A percentile compares a stretch with the other conserved stretches of the same genome.
phyloP scores from a whole-genome alignment of 2,888 invertebrate species.

The Neoascia interrupta region DNA sequence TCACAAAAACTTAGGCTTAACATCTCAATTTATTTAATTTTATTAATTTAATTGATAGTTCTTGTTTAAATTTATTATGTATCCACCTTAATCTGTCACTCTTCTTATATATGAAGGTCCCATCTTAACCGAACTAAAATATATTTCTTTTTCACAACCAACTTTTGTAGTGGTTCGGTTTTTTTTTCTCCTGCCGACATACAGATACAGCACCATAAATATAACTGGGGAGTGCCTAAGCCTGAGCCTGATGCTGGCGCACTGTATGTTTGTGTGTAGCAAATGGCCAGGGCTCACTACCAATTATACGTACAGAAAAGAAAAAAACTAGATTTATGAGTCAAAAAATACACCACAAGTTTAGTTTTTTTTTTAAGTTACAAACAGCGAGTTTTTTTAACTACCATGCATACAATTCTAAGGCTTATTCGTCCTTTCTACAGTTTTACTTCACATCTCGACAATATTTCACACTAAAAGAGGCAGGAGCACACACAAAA shows the following conservation, averaged over 20 bases:
- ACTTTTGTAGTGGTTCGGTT: constrained; percentile 7
- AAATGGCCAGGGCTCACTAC: too few species aligned
- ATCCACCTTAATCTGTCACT: constrained; percentile 21
- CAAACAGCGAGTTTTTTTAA: constrained; percentile 5
- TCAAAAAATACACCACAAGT: background rate
- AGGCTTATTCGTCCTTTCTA: background rate
- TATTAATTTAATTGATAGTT: too few species aligned
- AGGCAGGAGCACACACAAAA: too few species aligned
- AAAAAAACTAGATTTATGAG: background rate
- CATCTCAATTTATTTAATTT: too few species aligned
- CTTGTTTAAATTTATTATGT: too few species aligned
- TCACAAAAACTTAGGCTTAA: too few species aligned
- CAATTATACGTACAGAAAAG: background rate
- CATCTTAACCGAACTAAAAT: background rate
- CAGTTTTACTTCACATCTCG: too few species aligned
- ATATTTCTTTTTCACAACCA: constrained; percentile 6
- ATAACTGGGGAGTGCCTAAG: background rate
- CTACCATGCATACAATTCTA: background rate
- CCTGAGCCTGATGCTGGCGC: too few species aligned
- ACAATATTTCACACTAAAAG: too few species aligned
- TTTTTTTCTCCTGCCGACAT: background rate
- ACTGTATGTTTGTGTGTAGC: too few species aligned
- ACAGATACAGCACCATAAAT: constrained; percentile 1
- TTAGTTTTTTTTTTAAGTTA: too few species aligned
- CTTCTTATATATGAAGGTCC: background rate